These are phyloP conservation scores for Centrocercus urophasianus DNA, from an alignment of 2,113 vertebrate species.

Conservation along the genomic window DNA sequence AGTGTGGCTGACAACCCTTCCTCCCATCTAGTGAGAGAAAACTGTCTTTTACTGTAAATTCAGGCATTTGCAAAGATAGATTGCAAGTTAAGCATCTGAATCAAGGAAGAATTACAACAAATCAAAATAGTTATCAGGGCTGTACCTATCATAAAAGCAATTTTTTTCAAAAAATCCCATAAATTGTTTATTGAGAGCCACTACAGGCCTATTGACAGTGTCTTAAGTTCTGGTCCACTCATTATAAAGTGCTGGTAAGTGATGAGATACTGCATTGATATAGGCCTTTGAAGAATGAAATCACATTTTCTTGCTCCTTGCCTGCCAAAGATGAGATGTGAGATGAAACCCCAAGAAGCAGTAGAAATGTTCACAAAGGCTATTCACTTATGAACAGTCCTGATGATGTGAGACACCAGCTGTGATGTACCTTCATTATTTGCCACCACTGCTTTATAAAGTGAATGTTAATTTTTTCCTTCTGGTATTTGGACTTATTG, in stretches of 20 bases:
- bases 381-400: not conserved
- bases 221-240: not conserved
- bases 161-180: not conserved
- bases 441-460: not conserved
- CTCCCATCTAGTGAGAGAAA: not conserved
- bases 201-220: not conserved
- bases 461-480: not conserved
- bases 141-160: not conserved
- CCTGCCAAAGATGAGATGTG: not conserved
- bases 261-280: not conserved
- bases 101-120: not conserved
- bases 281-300: not conserved
- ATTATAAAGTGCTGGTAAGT: not conserved
- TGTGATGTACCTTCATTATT: not conserved
- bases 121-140: not conserved
- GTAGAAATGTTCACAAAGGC: not conserved
- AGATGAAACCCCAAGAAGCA: not conserved
- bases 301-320: not conserved
- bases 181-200: not conserved
- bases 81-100: not conserved
- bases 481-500: not conserved
- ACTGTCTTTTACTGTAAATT: not conserved
- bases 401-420: not conserved
- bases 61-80: constrained; percentile 14
- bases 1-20: not conserved